Base-by-base conservation (phyloP, 2,113 vertebrate species). In the Pachycephala philippinensis region DNA sequence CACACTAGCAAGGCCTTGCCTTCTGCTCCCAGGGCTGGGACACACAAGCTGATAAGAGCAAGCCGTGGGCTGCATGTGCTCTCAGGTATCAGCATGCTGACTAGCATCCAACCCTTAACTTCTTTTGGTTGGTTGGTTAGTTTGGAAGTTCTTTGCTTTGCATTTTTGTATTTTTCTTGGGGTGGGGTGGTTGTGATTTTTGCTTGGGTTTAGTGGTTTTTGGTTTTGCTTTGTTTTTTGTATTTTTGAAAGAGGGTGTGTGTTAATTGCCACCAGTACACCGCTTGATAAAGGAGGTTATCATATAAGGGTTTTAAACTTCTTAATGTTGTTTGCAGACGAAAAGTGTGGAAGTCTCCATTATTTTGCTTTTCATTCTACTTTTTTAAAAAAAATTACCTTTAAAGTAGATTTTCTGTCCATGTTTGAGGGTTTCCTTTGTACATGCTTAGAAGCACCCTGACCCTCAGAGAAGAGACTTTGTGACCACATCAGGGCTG, bases 21-120 rank as follows among this genome's bases (percentile, higher is more conserved):
- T n/a, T 44, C 59, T 33, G 35, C 4, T 87, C 85, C 79, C 83
- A 70, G 92, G 79, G 81, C 92, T 94, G 10, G 5, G 94, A 91
- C 95, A 91, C 93, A 40, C 53, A 54, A 44, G 47, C 79, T 45
- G 92, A 31, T 78, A 95, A 96, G 82, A 93, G 87, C 69, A 31
- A 90, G 37, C 76, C 1, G 0, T 17, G 63, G 77, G 74, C 69
- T 88, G 70, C 45, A 54, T 13, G 68, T 28, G 63, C 68, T 76
- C 52, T 42, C 15, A 7, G 49, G 47, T 83, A 87, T 61, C 85
- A 78, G 76, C 56, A n/a, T 13, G 24, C 63, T 60, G 84, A 35
- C 39, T 11, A 30, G 16, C 47, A 60, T 40, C 30, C n/a, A 33
- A 49, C 31, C 53, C 50, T 61, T 12, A 13, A 17, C 39, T 56